Conservation (phyloP, 1,140 invertebrate genomes). For the Doryteuthis pealeii region DNA sequence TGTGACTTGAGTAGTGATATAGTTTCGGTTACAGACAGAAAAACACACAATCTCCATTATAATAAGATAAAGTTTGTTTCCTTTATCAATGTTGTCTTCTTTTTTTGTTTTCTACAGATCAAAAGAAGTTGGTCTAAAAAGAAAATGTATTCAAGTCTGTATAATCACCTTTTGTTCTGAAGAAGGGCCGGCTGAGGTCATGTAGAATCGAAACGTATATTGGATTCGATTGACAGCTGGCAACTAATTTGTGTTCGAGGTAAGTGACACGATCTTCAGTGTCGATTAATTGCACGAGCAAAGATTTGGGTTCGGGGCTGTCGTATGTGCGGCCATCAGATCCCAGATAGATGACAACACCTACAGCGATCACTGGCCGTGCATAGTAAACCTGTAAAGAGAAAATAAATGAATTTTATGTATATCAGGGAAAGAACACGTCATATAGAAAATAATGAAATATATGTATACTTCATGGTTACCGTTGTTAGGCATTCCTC, state of each 20-base stretch:
- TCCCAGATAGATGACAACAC: conserved; percentile 42
- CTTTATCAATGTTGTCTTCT: no score
- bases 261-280: conserved; percentile 18
- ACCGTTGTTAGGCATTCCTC: neutral
- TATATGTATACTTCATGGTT: neutral
- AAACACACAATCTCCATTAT: no score
- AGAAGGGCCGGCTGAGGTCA: conserved; percentile 38
- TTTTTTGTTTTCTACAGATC: no score
- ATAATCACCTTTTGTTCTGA: conserved; percentile 34
- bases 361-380: conserved; percentile 36
- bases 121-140: no score
- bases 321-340: conserved; percentile 36
- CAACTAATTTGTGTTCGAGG: conserved; percentile 16
- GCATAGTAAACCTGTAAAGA: conserved; percentile 32
- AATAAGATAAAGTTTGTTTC: no score
- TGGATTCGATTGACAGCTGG: conserved; percentile 31
- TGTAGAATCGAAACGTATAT: conserved; percentile 32
- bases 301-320: conserved; percentile 23
- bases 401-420: neutral
- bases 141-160: no score
- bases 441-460: neutral
- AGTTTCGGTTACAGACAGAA: no score
- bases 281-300: conserved; percentile 32
- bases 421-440: neutral
- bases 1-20: no score